Conservation (phyloP, 2,113 vertebrate species). For the Peromyscus leucopus region DNA sequence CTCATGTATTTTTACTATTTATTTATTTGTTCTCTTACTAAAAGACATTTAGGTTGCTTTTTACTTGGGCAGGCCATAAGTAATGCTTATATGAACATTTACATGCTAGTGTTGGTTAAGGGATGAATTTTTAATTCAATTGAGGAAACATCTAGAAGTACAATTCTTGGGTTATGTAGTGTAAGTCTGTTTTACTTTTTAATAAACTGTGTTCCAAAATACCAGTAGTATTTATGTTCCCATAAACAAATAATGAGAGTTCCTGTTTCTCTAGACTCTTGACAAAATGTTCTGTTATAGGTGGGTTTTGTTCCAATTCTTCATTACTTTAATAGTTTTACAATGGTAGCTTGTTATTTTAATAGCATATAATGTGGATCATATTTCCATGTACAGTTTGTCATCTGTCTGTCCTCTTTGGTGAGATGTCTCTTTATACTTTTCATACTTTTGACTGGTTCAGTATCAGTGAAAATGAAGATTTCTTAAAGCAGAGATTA, state of each 20-base stretch:
- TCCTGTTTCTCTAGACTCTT: not conserved
- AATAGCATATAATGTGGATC: not conserved
- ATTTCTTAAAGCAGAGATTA: not conserved
- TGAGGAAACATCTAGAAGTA: not conserved
- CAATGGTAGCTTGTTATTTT: not conserved
- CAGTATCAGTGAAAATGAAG: not conserved
- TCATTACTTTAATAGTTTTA: not conserved
- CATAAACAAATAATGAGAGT: not conserved
- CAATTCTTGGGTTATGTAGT: not conserved
- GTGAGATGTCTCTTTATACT: not conserved
- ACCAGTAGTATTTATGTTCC: not conserved
- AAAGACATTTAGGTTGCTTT: not conserved
- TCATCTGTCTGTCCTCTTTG: not conserved
- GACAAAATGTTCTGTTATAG: not conserved
- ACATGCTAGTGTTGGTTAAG: not conserved
- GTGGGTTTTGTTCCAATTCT: not conserved
- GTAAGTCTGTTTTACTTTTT: not conserved
- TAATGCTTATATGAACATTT: not conserved
- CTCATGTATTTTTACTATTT: not conserved
- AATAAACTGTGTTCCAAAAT: not conserved
- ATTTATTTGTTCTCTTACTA: not conserved
- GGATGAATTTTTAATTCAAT: not conserved
- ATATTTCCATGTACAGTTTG: not conserved
- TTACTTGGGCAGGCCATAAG: not conserved
- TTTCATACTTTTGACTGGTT: not conserved